A percentile compares a stretch with the other conserved stretches of the same genome.
These are phyloP conservation scores for Holothuria scabra DNA, from an alignment of 53 echinoderm and acorn worm genomes.

Conservation along the genomic window DNA sequence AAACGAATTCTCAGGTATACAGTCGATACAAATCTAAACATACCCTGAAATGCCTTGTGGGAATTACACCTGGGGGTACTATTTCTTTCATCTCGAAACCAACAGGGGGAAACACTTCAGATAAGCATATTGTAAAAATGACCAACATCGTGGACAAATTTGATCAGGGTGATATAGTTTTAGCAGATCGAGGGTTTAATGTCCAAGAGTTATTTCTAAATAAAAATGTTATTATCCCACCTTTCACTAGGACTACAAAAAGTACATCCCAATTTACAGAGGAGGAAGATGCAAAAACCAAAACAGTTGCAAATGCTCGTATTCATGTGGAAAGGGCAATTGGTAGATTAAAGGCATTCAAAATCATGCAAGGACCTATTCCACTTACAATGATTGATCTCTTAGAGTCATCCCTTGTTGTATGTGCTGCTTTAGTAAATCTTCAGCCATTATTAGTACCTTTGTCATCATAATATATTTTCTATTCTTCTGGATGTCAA, in stretches of 20 bases:
- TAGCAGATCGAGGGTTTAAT: conserved; percentile 79
- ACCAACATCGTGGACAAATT: conserved; percentile 58
- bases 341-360: conserved; percentile 59
- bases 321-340: conserved; percentile 69
- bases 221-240: conserved; percentile 72
- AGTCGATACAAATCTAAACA: conserved; percentile 68
- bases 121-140: conserved; percentile 67
- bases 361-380: conserved; percentile 54
- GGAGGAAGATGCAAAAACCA: conserved; percentile 62
- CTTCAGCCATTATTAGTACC: conserved; percentile 58
- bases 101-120: conserved; percentile 76
- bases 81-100: conserved; percentile 65
- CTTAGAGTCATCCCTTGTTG: conserved; percentile 54
- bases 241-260: conserved; percentile 67
- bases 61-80: conserved; percentile 68
- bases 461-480: neutral
- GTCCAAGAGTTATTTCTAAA: conserved; percentile 70
- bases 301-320: conserved; percentile 69
- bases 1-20: conserved; percentile 60
- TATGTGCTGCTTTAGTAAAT: conserved; percentile 60
- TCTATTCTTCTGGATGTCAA: too few species aligned
- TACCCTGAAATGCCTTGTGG: conserved; percentile 75
- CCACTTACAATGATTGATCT: conserved; percentile 58
- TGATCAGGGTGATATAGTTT: conserved; percentile 58
- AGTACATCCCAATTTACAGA: conserved; percentile 56